These are phyloP conservation scores for Centruroides sculpturatus DNA, from an alignment of 1,140 invertebrate species.

Conservation along the genomic window DNA sequence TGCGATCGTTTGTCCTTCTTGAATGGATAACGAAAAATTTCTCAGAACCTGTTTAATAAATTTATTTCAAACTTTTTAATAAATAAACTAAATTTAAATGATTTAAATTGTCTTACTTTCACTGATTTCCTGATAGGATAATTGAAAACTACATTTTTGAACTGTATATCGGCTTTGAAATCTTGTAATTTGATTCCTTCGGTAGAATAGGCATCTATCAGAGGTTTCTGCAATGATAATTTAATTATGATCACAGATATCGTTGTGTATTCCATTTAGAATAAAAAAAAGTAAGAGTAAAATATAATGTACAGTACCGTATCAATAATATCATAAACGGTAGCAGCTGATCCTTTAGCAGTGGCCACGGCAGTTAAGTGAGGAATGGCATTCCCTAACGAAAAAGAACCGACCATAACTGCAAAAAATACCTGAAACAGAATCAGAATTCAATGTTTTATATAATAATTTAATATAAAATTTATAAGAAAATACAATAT, in stretches of 20 bases:
- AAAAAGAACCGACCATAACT: conserved; percentile 70
- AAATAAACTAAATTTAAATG: background rate
- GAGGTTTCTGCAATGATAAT: conserved; percentile 30
- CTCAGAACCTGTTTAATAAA: conserved; percentile 41
- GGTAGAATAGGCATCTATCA: conserved; percentile 49
- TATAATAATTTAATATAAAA: background rate
- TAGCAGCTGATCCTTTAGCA: conserved; percentile 60
- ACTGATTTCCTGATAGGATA: conserved; percentile 47
- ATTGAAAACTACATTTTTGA: conserved; percentile 54
- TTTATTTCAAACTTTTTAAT: background rate
- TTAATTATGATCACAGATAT: too few species aligned
- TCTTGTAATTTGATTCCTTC: conserved; percentile 44
- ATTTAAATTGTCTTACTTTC: background rate
- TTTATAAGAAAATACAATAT: background rate
- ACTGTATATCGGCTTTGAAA: conserved; percentile 51
- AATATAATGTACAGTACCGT: background rate
- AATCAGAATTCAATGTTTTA: too few species aligned
- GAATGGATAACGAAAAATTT: conserved; percentile 62
- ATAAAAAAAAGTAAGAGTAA: background rate
- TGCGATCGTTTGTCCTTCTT: conserved; percentile 68
- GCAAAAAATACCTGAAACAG: conserved; percentile 48
- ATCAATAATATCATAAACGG: conserved; percentile 62
- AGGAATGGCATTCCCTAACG: conserved; percentile 66
- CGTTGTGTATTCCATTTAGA: background rate
- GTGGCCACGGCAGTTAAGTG: conserved; percentile 57